Conservation (phyloP, 92 coral and sea anemone genomes). For the Muricea muricata region DNA sequence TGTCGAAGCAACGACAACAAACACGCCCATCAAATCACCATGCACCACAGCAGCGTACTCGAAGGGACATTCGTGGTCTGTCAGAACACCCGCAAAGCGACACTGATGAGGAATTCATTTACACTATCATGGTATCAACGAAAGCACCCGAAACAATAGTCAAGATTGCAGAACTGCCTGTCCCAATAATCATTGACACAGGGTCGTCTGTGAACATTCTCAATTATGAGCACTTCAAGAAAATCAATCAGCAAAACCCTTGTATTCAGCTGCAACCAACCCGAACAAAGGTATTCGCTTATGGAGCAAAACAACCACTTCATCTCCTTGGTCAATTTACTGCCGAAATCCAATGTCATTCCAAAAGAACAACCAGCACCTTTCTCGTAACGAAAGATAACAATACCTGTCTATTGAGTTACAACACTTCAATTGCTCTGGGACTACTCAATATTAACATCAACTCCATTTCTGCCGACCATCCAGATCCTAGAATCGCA, state of each 20-base stretch:
- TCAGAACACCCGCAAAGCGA: not conserved
- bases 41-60: not conserved
- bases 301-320: not conserved
- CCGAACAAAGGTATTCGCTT: not conserved
- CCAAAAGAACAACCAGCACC: not conserved
- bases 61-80: not conserved
- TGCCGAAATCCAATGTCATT: not conserved
- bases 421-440: not conserved
- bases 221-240: not conserved
- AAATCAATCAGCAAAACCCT: not conserved
- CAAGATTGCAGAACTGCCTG: not conserved
- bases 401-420: not conserved
- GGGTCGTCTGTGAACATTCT: slow-evolving; percentile 15
- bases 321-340: not conserved
- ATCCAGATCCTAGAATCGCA: not conserved
- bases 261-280: not conserved
- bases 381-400: not conserved
- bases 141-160: not conserved
- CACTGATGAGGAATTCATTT: not conserved
- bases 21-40: too few relatives aligned
- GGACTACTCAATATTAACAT: not conserved
- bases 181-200: not conserved
- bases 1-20: slow-evolving; percentile 4
- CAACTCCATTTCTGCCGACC: not conserved
- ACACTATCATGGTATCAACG: not conserved